A percentile compares a stretch with the other conserved stretches of the same genome.
Conservation (phyloP, 2,797 vertebrate species). For the Mormyrus proboscirostris region DNA sequence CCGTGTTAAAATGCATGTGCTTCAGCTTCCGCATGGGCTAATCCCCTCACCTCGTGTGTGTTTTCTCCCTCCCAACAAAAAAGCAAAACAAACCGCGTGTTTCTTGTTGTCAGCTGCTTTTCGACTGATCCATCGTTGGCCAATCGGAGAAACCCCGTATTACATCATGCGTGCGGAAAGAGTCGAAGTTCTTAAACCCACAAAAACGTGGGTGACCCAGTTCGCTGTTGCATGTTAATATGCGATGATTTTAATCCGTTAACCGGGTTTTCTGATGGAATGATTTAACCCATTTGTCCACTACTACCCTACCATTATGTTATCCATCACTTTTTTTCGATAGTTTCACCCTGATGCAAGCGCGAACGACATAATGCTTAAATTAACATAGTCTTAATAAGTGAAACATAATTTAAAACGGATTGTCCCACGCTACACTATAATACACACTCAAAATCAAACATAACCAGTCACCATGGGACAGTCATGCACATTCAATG, state of each 20-base stretch:
- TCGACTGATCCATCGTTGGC: background rate
- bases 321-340: background rate
- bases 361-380: background rate
- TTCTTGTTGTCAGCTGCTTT: slow-evolving; percentile 24
- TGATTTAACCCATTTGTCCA: background rate
- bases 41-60: background rate
- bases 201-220: background rate
- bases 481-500: background rate
- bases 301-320: background rate
- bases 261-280: background rate
- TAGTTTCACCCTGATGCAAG: background rate
- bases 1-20: slow-evolving; percentile 35
- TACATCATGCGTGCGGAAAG: background rate
- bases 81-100: slow-evolving; percentile 25
- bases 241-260: background rate
- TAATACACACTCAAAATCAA: background rate
- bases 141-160: background rate
- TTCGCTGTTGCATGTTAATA: background rate
- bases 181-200: background rate
- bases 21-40: slow-evolving; percentile 25
- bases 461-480: background rate
- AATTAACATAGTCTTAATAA: background rate
- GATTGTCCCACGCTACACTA: background rate
- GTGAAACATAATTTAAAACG: background rate
- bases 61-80: slow-evolving; percentile 26